Evolutionary conservation across 2,888 invertebrate genomes (phyloP).

Genomic region (Lottia scabra): DNA sequence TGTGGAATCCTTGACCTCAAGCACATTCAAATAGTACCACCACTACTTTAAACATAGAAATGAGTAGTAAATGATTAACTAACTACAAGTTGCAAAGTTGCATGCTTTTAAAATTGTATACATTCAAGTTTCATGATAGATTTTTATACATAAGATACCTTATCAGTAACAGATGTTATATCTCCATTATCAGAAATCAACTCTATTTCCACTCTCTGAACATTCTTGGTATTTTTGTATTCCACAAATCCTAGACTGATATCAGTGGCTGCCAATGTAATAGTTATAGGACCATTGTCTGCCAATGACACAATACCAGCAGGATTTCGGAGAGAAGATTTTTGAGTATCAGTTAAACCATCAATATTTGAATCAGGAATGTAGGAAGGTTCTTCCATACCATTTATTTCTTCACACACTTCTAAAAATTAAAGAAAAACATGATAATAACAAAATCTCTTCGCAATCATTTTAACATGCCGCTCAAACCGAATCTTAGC

Average conservation of each 20-base stretch:
- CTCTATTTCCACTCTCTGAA: neutral
- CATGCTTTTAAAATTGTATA: no score
- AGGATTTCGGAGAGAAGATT: neutral
- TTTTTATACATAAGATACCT: neutral
- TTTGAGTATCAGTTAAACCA: neutral
- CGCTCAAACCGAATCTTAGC: no score
- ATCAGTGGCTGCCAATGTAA: neutral
- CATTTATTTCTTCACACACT: neutral
- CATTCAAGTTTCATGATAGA: no score
- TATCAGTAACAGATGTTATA: neutral
- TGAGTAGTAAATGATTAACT: no score
- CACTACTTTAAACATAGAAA: no score
- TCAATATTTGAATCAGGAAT: neutral
- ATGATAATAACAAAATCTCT: no score
- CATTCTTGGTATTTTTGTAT: neutral
- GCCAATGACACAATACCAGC: neutral
- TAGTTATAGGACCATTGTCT: neutral
- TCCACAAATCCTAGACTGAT: neutral
- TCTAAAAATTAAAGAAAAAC: neutral
- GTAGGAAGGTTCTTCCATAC: neutral
- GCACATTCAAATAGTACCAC: no score
- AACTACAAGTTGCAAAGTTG: no score
- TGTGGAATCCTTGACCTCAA: no score
- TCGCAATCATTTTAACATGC: no score
- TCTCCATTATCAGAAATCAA: neutral